Evolutionary conservation across 2,113 vertebrate genomes (phyloP).

Genomic region (Petrocephalus zakoni): DNA sequence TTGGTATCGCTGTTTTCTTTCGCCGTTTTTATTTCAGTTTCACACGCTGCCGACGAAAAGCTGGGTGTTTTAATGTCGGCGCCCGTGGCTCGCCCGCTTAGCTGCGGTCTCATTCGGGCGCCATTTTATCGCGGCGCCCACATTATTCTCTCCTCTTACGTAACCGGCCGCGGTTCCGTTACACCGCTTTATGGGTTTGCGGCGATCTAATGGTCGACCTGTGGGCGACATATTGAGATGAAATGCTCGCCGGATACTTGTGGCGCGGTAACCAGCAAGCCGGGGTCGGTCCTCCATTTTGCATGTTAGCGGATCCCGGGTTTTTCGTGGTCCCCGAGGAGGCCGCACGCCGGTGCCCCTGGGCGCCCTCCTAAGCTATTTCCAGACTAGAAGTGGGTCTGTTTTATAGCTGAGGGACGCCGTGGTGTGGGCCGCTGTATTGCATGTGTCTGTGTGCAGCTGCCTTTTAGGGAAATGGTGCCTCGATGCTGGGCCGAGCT

Average conservation of each 20-base stretch:
- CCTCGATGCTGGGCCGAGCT: neutral
- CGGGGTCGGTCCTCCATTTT: conserved; percentile 20
- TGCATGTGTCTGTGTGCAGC: neutral
- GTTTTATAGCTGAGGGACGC: neutral
- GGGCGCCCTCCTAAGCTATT: neutral
- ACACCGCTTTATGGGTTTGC: neutral
- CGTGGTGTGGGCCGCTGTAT: neutral
- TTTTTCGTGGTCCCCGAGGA: neutral
- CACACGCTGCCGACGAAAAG: neutral
- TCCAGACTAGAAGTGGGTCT: neutral
- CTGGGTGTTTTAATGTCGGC: neutral
- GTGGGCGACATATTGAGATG: neutral
- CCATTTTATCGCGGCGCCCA: neutral
- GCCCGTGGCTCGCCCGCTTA: neutral
- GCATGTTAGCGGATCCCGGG: neutral
- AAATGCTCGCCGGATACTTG: neutral
- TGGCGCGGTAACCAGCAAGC: neutral
- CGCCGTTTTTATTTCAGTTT: neutral
- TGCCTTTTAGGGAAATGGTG: no score
- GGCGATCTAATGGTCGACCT: neutral
- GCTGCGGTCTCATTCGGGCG: neutral
- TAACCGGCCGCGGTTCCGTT: neutral
- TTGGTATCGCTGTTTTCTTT: neutral
- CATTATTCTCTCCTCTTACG: neutral
- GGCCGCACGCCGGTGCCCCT: neutral